A percentile compares a stretch with the other conserved stretches of the same genome.
Conservation (phyloP, 2,888 invertebrate species). For the Caenorhabditis virilis region DNA sequence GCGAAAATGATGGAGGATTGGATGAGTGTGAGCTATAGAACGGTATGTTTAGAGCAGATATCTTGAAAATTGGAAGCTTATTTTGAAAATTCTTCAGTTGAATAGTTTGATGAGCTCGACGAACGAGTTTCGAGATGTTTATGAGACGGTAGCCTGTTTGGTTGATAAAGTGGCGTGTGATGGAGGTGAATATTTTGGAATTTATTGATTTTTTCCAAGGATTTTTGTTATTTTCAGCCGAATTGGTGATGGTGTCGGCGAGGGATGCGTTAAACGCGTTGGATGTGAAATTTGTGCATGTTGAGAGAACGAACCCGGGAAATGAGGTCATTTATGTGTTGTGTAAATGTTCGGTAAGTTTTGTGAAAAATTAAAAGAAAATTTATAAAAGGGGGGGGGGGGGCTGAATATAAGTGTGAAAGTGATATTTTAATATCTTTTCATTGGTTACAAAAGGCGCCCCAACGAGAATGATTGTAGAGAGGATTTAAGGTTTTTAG, state of each 20-base stretch:
- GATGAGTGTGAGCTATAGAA: background rate
- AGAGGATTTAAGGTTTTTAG: too few relatives aligned
- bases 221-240: constrained; percentile 8
- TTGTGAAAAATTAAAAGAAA: too few relatives aligned
- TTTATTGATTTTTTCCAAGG: background rate
- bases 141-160: constrained; percentile 6
- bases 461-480: too few relatives aligned
- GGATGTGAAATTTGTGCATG: constrained; percentile 16
- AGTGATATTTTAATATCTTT: too few relatives aligned
- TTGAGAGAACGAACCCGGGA: background rate
- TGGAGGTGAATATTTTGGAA: constrained; percentile 2
- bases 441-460: too few relatives aligned
- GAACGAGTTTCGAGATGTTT: constrained; percentile 5
- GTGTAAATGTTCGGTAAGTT: constrained; percentile 20
- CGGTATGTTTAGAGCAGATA: too few relatives aligned
- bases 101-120: background rate
- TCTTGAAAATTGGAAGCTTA: background rate
- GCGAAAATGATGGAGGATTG: constrained; percentile 11
- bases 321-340: constrained; percentile 13
- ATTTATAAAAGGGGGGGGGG: too few relatives aligned
- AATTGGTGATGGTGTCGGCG: constrained; percentile 5
- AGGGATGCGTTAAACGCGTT: constrained; percentile 18
- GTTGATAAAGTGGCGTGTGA: constrained; percentile 14
- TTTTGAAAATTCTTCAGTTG: background rate
- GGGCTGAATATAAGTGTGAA: too few relatives aligned